phyloP scores from a whole-genome alignment of 2,113 vertebrate species.

The Pygathrix nemaeus region DNA sequence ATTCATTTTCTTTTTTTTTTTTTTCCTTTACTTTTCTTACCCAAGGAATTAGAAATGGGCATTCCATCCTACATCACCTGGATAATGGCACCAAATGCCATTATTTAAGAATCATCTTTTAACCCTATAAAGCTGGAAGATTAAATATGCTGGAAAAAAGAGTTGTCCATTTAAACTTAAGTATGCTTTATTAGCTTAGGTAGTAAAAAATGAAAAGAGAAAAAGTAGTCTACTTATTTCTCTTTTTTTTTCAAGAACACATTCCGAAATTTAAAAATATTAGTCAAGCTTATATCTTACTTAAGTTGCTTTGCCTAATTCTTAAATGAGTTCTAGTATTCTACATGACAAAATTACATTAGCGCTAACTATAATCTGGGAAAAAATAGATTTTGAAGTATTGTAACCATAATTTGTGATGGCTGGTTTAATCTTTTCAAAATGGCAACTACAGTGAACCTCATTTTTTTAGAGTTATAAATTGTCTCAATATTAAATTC shows the following conservation, averaged over 20 bases:
- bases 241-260: constrained; percentile 2
- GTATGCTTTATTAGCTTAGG: constrained; percentile 26
- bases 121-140: constrained; percentile 1
- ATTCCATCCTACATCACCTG: constrained; percentile 3
- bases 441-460: constrained; percentile 45
- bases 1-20: background rate
- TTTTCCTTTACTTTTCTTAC: background rate
- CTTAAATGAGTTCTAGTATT: constrained; percentile 5
- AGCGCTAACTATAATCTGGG: background rate
- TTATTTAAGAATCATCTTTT: constrained; percentile 60
- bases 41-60: background rate
- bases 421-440: constrained; percentile 63
- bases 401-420: constrained; percentile 6
- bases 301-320: constrained; percentile 67
- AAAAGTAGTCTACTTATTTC: background rate
- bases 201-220: constrained; percentile 37
- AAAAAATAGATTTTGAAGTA: constrained; percentile 20
- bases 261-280: constrained; percentile 28
- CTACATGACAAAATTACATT: background rate
- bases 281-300: constrained; percentile 51
- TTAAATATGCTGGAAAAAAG: constrained; percentile 45
- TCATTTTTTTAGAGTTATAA: constrained; percentile 56
- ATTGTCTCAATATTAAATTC: constrained; percentile 75
- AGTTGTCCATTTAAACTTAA: background rate
- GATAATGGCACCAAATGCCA: constrained; percentile 42